Evolutionary conservation across 1,140 invertebrate species (phyloP).

Genomic region (Lepidurus packardi): DNA sequence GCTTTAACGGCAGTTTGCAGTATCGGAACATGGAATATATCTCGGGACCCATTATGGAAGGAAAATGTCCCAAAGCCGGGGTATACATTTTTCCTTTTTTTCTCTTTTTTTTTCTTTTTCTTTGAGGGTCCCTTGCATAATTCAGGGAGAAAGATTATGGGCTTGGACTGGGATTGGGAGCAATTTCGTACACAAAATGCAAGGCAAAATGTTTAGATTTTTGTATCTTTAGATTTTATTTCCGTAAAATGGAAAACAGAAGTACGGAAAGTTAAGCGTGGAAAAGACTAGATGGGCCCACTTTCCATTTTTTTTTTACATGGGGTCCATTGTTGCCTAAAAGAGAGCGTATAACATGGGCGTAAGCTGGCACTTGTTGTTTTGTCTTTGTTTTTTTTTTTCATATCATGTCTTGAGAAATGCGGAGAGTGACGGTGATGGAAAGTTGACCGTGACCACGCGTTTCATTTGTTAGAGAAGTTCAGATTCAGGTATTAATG

Average conservation of each 20-base stretch:
- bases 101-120: background rate
- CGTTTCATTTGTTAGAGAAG: background rate
- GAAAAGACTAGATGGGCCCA: background rate
- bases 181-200: background rate
- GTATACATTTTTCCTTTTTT: constrained; percentile 46
- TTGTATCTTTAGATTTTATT: background rate
- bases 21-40: constrained; percentile 89
- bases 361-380: background rate
- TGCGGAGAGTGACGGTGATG: background rate
- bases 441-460: background rate
- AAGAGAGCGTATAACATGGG: background rate
- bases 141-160: background rate
- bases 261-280: background rate
- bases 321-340: background rate
- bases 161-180: background rate
- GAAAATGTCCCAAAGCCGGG: constrained; percentile 77
- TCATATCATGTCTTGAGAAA: background rate
- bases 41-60: constrained; percentile 81
- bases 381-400: background rate
- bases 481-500: background rate
- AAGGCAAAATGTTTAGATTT: background rate
- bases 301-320: constrained; percentile 5
- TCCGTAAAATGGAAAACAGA: background rate
- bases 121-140: background rate
- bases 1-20: constrained; percentile 87